Evolutionary conservation across 2,797 vertebrate genomes (phyloP), one percentile per base, ranked within the genome.

Genomic region (Sciurus carolinensis): DNA sequence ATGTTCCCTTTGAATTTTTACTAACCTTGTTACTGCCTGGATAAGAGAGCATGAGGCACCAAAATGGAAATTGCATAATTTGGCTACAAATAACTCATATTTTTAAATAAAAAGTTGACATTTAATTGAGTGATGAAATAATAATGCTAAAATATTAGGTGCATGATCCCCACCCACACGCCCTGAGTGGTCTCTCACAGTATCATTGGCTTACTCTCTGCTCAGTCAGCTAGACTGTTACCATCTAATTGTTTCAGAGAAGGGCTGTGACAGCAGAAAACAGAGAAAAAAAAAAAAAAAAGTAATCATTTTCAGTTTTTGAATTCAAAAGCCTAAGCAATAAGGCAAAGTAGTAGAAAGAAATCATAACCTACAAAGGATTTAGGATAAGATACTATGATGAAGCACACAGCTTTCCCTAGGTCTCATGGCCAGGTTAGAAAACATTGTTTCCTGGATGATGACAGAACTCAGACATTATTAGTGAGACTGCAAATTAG

Each of bases 61-160:
- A 72, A 95, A 91, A 79, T 72, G 76, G 42, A 94, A 94, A 97
- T 91, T 80, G 76, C 76, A 81, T 3, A 6, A 52, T 83, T 83
- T 91, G 75, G 57, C 28, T 69, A 64, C 80, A 71, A 64, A 76
- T 28, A 89, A 81, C 66, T 81, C 82, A 86, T 54, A 87, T 85
- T 94, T 97, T 94, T 94, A 93, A 93, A 81, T 96, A 81, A 95
- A 90, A 97, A 36, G 28, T 54, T 85, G 72, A 92, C 75, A 54
- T 95, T 88, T 54, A 90, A 73, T 84, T 75, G 50, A 97, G 33
- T 42, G 76, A 91, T 92, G 54, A 26, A 93, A 76, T 92, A 80
- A 96, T 72, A 93, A 47, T 39, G 50, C 69, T 94, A 95, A 86
- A 81, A 52, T 91, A 87, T 85, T 95, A 87, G 72, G 82, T 66